Conservation (phyloP, 2,797 vertebrate species). For the Fringilla coelebs region DNA sequence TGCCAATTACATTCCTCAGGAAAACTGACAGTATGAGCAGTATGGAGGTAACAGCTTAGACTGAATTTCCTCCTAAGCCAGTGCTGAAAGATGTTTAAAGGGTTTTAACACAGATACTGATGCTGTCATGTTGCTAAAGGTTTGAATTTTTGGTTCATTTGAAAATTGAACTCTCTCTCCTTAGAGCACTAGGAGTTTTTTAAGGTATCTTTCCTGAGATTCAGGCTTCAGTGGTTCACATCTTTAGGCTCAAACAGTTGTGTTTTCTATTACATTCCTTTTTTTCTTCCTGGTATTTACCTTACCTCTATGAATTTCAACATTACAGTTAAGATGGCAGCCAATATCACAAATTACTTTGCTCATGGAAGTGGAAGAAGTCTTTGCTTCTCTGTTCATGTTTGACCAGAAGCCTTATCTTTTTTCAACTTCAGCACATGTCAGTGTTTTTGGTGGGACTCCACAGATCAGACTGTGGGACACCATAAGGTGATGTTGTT, state of each 20-base stretch:
- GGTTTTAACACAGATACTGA: background rate
- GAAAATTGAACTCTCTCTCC: background rate
- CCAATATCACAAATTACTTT: background rate
- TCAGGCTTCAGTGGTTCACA: background rate
- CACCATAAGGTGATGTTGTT: fast-evolving
- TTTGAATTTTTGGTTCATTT: background rate
- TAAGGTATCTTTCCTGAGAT: background rate
- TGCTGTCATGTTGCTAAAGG: background rate
- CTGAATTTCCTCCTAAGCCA: background rate
- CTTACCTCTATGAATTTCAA: background rate
- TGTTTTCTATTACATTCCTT: background rate
- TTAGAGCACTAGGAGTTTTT: background rate
- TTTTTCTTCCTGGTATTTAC: background rate
- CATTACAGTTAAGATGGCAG: background rate
- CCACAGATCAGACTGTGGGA: background rate
- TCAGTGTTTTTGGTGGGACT: background rate
- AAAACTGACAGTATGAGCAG: background rate
- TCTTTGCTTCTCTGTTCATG: background rate
- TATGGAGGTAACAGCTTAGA: background rate
- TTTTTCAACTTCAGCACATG: background rate
- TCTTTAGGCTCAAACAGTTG: background rate
- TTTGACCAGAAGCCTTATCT: background rate
- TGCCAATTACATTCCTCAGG: background rate
- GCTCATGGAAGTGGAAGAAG: background rate
- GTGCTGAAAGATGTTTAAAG: background rate